Base-by-base conservation (phyloP, 2,888 invertebrate species). In the Hyppa rectilinea region DNA sequence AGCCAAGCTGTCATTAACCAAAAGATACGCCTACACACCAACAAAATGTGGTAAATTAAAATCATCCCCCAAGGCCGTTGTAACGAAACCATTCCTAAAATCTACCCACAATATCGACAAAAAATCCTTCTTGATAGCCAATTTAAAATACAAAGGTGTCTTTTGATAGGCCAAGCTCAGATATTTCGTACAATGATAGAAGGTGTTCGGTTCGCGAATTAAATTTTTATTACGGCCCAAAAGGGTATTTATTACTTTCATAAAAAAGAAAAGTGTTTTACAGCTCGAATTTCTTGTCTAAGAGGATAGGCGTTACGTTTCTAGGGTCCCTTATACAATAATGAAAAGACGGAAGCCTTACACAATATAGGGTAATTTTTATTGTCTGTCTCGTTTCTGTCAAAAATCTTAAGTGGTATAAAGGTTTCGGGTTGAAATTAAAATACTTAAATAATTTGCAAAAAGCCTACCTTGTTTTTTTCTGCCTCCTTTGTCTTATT, bases 241-340 rank as follows among this genome's bases (percentile, higher is more conserved):
- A 80, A 85, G 75, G 79, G 84, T 85, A 81, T 85, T 79, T 80
- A 86, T 84, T 84, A 66, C 84, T 77, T 85, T 73, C 81, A 81
- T 85, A 83, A 80, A 83, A 75, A 68, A 53, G 14, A 43, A 72
- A 75, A 76, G 56, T 66, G 68, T 69, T 67, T 82, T 59, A 60
- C 53, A 71, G 56, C 69, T 73, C 58, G 49, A 52, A 62, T 76
- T 82, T 68, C 58, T 76, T 63, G 45, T 20, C 20, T 49, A 56
- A 45, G 47, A 53, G 31, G 20, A n/a, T 31, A 43, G 55, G 40
- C 20, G 61, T 50, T 23, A n/a, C 52, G 12, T 47, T 66, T 56
- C 29, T 62, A 56, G 29, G 40, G 69, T 59, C n/a, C 49, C 20
- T 3, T 38, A n/a, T 29, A 0, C 14, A 12, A 47, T 9, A 47